Percentiles rank a stretch among this genome's conserved stretches.
These are phyloP conservation scores for Lasioglossum morio DNA, from an alignment of 2,888 invertebrate species.

Conservation along the genomic window DNA sequence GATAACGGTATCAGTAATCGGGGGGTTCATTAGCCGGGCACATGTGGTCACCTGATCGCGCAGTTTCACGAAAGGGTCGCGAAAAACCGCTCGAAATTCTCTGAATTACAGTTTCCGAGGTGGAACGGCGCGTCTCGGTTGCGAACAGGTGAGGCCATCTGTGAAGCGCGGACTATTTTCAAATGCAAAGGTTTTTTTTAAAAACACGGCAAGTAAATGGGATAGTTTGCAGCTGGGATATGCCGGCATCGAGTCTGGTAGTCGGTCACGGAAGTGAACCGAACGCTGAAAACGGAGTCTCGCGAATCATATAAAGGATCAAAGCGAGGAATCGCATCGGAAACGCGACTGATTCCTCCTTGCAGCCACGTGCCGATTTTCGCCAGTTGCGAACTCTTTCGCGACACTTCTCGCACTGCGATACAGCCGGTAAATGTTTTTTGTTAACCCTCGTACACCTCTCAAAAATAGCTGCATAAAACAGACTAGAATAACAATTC, in stretches of 20 bases:
- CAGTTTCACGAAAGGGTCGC: neutral
- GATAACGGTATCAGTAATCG: neutral
- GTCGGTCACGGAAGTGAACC: conserved; percentile 26
- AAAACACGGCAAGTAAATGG: conserved; percentile 50
- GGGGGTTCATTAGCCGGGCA: neutral
- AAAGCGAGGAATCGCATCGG: conserved; percentile 46
- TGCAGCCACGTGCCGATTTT: too few species aligned
- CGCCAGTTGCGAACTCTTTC: too few species aligned
- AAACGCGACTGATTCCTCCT: conserved; percentile 30
- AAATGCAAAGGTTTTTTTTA: conserved; percentile 63
- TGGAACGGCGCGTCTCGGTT: neutral
- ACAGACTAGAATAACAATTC: too few species aligned
- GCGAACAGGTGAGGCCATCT: conserved; percentile 14
- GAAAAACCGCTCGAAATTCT: conserved; percentile 42
- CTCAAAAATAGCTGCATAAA: too few species aligned
- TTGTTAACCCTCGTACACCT: too few species aligned
- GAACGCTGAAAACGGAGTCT: neutral
- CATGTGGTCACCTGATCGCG: neutral
- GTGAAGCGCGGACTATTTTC: conserved; percentile 46
- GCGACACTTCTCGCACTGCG: too few species aligned
- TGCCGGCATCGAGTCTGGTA: conserved; percentile 15
- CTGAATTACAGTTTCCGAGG: conserved; percentile 34
- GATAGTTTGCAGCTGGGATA: conserved; percentile 53
- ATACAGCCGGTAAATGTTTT: too few species aligned
- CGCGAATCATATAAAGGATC: conserved; percentile 47